Evolutionary conservation across 2,113 vertebrate species (phyloP), one percentile per base, ranked within the genome.

Genomic region (Rhadina sibilatrix): DNA sequence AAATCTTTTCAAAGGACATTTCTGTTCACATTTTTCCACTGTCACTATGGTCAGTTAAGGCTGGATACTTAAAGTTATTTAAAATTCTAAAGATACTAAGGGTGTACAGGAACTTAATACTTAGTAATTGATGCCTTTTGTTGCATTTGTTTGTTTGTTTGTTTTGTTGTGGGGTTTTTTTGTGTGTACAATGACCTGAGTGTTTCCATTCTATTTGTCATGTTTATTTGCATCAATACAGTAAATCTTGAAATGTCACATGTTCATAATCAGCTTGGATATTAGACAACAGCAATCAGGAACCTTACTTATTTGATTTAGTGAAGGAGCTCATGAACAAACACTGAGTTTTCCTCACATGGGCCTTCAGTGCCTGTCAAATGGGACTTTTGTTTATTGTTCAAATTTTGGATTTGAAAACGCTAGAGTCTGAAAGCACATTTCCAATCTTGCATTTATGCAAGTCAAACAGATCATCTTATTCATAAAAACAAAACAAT

Each of bases 291-390:
- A 68, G 11, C 17, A 64, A 37, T 24, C 22, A 52, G 10, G 25
- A 52, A 6, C 37, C 44, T 52, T 56, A 33, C 10, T 65, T 56
- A 69, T 38, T 8, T 15, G 11, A 40, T 11, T 54, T 79, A 30
- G 8, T 27, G 4, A 25, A 69, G 21, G 52, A 52, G 15, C 12
- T 63, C 1, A 1, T 35, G 27, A 18, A 27, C 5, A 50, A n/a
- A 25, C 5, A 33, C 2, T 0, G 8, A 35, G 2, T 0, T 0
- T 9, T 75, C 38, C 16, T 53, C 28, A 38, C 11, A 4, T 30
- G 15, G 4, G 2, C 28, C 20, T 53, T n/a, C 38, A n/a, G 20
- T 30, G n/a, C 20, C 16, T 40, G 24, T 31, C 38, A 35, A 11
- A 7, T 5, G 4, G 14, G 30, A 60, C 20, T 60, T 60, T 12